A percentile compares a stretch with the other conserved stretches of the same genome.
phyloP scores from a whole-genome alignment of 2,113 vertebrate genomes.

The Grantiella picta region DNA sequence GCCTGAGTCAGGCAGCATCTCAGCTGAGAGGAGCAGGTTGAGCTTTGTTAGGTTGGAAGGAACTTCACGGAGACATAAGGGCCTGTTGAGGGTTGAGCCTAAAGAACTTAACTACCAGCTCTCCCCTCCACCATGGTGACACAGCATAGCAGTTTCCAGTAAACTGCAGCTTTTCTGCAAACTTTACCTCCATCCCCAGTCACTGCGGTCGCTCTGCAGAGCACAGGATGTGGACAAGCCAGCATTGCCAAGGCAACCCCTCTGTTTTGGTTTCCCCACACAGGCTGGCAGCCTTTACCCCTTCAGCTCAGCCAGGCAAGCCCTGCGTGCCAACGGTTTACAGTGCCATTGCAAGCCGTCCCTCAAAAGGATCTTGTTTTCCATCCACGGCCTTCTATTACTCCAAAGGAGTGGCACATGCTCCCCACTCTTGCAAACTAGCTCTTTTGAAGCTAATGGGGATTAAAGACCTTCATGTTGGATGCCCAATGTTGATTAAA shows the following conservation, averaged over 20 bases:
- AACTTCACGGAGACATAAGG: neutral
- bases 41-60: neutral
- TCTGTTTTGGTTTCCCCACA: conserved; percentile 13
- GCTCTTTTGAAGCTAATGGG: neutral
- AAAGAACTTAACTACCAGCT: neutral
- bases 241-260: conserved; percentile 1
- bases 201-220: fast-evolving
- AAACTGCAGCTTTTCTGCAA: neutral
- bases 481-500: neutral
- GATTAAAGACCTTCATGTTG: neutral
- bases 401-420: conserved; percentile 1
- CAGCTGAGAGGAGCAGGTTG: neutral
- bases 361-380: neutral
- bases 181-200: neutral
- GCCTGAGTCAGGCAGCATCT: fast-evolving
- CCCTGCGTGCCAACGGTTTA: fast-evolving
- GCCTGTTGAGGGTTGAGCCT: neutral
- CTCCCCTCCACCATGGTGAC: neutral
- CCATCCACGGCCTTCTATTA: neutral
- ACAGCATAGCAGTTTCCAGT: neutral
- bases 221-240: conserved; percentile 29
- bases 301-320: neutral
- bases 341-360: neutral
- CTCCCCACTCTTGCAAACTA: neutral
- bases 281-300: neutral